Percentiles rank a stretch among this genome's conserved stretches.
phyloP scores from a whole-genome alignment of 2,113 vertebrate species.

The Silurus glanis region DNA sequence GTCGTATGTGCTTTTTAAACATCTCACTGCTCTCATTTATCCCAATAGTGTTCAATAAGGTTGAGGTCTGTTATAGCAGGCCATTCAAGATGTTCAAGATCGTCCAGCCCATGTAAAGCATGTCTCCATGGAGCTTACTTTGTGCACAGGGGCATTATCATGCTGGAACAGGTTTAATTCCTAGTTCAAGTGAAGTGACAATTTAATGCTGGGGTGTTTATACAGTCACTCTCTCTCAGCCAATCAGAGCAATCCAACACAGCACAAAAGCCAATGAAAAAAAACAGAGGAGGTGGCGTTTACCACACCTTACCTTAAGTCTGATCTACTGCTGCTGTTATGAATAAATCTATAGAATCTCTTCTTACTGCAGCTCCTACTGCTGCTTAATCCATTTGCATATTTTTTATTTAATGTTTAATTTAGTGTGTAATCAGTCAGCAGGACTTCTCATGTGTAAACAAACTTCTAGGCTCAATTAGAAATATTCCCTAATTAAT shows the following conservation, averaged over 20 bases:
- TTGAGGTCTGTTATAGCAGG: too few relatives aligned
- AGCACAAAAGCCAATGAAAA: background rate
- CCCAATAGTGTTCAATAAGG: too few relatives aligned
- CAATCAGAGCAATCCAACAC: background rate
- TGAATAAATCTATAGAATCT: background rate
- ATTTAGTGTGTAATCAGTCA: conserved; percentile 7
- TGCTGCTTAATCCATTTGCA: background rate
- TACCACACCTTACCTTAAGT: background rate
- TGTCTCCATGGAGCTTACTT: too few relatives aligned
- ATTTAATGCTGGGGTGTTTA: background rate
- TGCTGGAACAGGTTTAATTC: too few relatives aligned
- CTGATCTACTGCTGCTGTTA: background rate
- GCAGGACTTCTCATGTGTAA: background rate
- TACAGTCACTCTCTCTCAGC: background rate
- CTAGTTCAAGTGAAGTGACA: too few relatives aligned
- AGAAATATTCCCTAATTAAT: background rate
- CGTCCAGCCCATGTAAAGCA: too few relatives aligned
- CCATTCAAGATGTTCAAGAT: too few relatives aligned
- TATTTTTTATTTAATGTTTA: conserved; percentile 18
- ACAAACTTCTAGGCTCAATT: conserved; percentile 3
- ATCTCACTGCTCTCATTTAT: background rate
- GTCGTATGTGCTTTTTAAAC: too few relatives aligned
- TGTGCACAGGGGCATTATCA: too few relatives aligned
- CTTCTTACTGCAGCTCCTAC: background rate
- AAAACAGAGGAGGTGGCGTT: background rate